Percentiles rank a stretch among this genome's conserved stretches.
Evolutionary conservation across 2,113 vertebrate species (phyloP).

Genomic region (Raja brachyura): DNA sequence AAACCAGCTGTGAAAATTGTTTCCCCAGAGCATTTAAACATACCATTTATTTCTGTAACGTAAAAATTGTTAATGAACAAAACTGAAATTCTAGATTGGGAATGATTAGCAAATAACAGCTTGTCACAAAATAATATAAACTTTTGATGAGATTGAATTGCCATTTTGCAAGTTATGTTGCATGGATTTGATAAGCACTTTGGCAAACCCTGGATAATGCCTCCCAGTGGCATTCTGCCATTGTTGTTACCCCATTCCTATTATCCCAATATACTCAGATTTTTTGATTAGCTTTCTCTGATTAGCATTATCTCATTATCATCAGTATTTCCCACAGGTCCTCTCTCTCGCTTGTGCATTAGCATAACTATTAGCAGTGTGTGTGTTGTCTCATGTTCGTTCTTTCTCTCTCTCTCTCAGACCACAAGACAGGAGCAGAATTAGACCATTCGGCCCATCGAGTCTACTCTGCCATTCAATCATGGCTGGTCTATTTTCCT

Average conservation of each 20-base stretch:
- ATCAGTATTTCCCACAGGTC: constrained; percentile 6
- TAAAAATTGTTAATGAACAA: not conserved
- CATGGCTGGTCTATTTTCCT: too few relatives aligned
- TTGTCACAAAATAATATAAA: constrained; percentile 18
- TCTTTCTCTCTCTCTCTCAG: not conserved
- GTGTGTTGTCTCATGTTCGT: not conserved
- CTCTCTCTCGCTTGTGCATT: not conserved
- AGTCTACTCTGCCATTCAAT: too few relatives aligned
- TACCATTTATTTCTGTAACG: not conserved
- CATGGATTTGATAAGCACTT: constrained; percentile 1
- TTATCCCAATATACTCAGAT: constrained; percentile 4
- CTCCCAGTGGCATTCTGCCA: not conserved
- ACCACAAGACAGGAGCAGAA: too few relatives aligned
- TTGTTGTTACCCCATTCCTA: constrained; percentile 17
- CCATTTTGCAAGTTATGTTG: not conserved
- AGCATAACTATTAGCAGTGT: not conserved
- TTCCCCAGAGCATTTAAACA: not conserved
- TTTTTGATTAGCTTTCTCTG: constrained; percentile 29
- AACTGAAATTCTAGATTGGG: not conserved
- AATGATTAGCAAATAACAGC: constrained; percentile 2
- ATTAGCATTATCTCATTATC: constrained; percentile 34
- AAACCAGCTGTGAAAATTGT: too few relatives aligned
- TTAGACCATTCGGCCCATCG: too few relatives aligned
- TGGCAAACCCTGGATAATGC: not conserved
- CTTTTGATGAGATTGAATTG: not conserved